A percentile compares a stretch with the other conserved stretches of the same genome.
Conservation (phyloP, 2,888 invertebrate species). For the Spialia ferax region DNA sequence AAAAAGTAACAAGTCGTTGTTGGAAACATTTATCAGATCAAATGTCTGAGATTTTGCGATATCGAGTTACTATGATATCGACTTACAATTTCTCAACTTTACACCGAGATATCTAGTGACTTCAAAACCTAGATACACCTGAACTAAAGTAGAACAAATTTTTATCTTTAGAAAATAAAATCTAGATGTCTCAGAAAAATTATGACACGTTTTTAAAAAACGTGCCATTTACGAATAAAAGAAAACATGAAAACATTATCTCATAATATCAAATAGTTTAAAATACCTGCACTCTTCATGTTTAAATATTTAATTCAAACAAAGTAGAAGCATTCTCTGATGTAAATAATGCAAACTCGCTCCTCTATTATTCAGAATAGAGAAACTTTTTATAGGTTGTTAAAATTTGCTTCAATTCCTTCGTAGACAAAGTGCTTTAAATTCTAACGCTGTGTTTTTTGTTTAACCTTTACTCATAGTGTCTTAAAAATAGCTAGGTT, state of each 20-base stretch:
- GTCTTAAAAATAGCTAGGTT: too few relatives aligned
- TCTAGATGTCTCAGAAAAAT: not conserved
- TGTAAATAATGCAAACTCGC: constrained; percentile 35
- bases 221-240: not conserved
- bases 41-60: not conserved
- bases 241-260: constrained; percentile 10
- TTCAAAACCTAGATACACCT: not conserved
- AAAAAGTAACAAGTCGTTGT: not conserved
- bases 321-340: constrained; percentile 34
- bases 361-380: constrained; percentile 30
- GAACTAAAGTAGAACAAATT: not conserved
- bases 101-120: not conserved
- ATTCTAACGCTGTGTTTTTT: constrained; percentile 9
- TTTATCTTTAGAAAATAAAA: not conserved
- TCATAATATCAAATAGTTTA: constrained; percentile 14
- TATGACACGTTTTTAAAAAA: too few relatives aligned
- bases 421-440: constrained; percentile 11
- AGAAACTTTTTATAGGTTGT: constrained; percentile 31
- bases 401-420: constrained; percentile 29
- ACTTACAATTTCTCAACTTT: not conserved
- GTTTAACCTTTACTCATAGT: not conserved
- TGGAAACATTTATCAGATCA: constrained; percentile 2
- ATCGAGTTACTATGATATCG: constrained; percentile 4
- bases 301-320: constrained; percentile 29
- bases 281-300: constrained; percentile 32